These are phyloP conservation scores for Macquaria ambigua DNA, from an alignment of 2,113 vertebrate species.

Conservation along the genomic window DNA sequence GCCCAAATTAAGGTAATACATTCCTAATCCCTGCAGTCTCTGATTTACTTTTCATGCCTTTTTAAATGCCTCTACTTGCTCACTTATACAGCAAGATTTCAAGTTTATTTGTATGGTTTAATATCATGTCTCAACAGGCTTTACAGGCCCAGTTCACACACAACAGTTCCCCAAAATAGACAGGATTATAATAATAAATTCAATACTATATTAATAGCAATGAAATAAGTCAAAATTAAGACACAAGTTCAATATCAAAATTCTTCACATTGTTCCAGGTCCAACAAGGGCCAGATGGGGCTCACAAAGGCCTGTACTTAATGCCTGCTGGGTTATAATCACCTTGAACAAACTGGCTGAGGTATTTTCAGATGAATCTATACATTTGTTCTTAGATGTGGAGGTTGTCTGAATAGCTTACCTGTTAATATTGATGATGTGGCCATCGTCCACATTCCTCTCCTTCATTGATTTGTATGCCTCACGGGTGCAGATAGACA, in stretches of 20 bases:
- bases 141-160: background rate
- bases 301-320: constrained; percentile 20
- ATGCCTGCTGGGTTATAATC: constrained; percentile 5
- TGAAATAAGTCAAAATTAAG: background rate
- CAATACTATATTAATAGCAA: background rate
- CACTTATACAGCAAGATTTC: background rate
- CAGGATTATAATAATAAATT: background rate
- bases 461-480: constrained; percentile 97
- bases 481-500: constrained; percentile 95
- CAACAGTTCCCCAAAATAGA: background rate
- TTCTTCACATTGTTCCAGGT: constrained; percentile 3
- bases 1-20: background rate
- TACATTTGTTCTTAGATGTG: constrained; percentile 7
- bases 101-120: background rate
- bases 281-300: constrained; percentile 22
- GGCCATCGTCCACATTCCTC: constrained; percentile 93
- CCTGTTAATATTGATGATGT: constrained; percentile 99
- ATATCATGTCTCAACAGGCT: background rate
- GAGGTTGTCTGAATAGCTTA: constrained; percentile 52
- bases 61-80: background rate
- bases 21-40: background rate
- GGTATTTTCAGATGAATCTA: background rate
- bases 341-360: constrained; percentile 23
- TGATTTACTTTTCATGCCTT: background rate
- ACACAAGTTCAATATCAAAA: background rate